Evolutionary conservation across 1,140 invertebrate species (phyloP).

Genomic region (Cotesia vestalis): DNA sequence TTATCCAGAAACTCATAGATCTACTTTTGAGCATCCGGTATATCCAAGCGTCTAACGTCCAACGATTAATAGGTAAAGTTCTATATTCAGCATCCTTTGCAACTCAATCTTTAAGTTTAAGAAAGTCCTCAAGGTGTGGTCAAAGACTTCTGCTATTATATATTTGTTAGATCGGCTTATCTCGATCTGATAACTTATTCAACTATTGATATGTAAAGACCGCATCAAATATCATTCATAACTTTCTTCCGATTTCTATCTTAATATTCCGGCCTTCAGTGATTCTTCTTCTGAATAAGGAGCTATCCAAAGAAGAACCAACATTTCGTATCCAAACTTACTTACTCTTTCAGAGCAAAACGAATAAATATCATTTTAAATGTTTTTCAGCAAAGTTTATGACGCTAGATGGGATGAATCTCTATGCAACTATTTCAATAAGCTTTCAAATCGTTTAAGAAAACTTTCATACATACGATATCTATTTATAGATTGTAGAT

Average conservation of each 20-base stretch:
- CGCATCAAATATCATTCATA: neutral
- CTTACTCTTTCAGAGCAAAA: no score
- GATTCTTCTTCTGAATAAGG: no score
- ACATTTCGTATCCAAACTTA: no score
- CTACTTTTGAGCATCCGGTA: conserved; percentile 28
- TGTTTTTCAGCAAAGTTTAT: neutral
- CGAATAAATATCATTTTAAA: no score
- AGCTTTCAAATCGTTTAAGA: neutral
- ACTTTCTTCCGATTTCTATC: no score
- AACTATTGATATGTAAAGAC: neutral
- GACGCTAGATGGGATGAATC: neutral
- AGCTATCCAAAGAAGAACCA: no score
- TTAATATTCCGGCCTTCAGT: no score
- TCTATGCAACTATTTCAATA: neutral
- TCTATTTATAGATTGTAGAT: neutral
- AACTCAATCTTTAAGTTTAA: no score
- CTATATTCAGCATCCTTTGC: neutral
- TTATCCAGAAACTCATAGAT: conserved; percentile 18
- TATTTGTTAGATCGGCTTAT: neutral
- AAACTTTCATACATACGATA: neutral
- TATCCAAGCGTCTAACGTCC: conserved; percentile 21
- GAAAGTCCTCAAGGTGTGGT: conserved; percentile 16
- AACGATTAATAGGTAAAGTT: conserved; percentile 37
- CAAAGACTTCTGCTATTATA: conserved; percentile 26
- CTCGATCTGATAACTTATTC: neutral